A percentile compares a stretch with the other conserved stretches of the same genome.
Conservation (phyloP, 2,888 invertebrate genomes). For the Eristalis arbustorum region DNA sequence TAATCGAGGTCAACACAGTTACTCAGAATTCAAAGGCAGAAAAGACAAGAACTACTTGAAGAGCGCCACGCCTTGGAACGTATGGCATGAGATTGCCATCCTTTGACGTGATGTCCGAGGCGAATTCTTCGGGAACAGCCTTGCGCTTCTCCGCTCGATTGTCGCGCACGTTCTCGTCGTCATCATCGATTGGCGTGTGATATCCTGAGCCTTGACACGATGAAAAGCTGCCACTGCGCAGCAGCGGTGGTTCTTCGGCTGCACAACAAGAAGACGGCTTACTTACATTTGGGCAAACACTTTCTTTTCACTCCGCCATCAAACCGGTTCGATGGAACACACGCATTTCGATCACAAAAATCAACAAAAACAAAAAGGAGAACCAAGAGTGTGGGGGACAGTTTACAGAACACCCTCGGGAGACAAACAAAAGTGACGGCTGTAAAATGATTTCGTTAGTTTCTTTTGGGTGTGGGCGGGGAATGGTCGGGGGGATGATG, state of each 20-base stretch:
- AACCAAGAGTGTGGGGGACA: constrained; percentile 1
- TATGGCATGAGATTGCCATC: constrained; percentile 44
- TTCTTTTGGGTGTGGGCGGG: not conserved
- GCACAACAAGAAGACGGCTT: not conserved
- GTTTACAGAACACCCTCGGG: constrained; percentile 23
- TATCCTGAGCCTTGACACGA: constrained; percentile 86
- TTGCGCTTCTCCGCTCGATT: constrained; percentile 72
- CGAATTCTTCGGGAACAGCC: constrained; percentile 55
- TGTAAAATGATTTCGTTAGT: constrained; percentile 14
- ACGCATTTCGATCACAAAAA: not conserved
- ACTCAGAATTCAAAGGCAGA: constrained; percentile 12
- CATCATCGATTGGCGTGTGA: constrained; percentile 88
- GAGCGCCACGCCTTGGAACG: constrained; percentile 31
- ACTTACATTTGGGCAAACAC: constrained; percentile 46
- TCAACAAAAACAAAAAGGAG: constrained; percentile 8
- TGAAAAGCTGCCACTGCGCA: constrained; percentile 82
- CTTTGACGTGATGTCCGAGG: constrained; percentile 41
- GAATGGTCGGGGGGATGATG: not conserved
- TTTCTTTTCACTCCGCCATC: constrained; percentile 31
- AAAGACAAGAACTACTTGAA: constrained; percentile 47
- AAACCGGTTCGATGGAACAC: constrained; percentile 16
- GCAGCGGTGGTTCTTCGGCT: constrained; percentile 80
- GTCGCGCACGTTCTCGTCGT: constrained; percentile 77
- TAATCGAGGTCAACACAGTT: constrained; percentile 62
- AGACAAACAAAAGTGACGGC: constrained; percentile 7